Base-by-base conservation (phyloP, 1,140 invertebrate species). In the Meloidogyne floridensis region DNA sequence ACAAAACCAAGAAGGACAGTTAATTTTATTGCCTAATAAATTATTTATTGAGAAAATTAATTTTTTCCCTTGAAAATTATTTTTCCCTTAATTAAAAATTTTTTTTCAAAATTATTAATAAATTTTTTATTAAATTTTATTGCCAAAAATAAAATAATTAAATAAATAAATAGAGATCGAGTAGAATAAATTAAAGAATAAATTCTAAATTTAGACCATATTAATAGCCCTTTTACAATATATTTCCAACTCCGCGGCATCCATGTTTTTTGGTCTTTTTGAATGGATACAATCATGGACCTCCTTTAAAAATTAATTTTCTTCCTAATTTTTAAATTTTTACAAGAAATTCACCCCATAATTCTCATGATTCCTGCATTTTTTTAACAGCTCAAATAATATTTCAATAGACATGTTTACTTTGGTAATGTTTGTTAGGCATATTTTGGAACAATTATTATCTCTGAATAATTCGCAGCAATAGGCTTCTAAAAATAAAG, bases 1-100 rank as follows among this genome's bases (percentile, higher is more conserved):
- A 18, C 59, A 65, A 18, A 65, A 65, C 18, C 59, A 65, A 8
- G 59, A 65, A 15, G 59, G 59, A 65, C 59, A 65, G n/a, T 65
- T 65, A 65, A 65, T 65, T 65, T 65, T 65, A n/a, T n/a, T 65
- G 15, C 59, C 59, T 65, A 65, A 65, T 65, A 59, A 59, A 15
- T 13, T 6, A 65, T 65, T 65, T 65, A 18, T 65, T 65, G 59
- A 65, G 10, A 65, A 65, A 18, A 18, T 65, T 65, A 6, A 65
- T 18, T 65, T 65, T 65, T 65, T 65, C 59, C 47, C 47, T 4
- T 47, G 7, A 47, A 32, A 1, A 32, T 2, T 32, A 32, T 2
- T 32, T 32, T 32, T 32, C 32, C 56, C 56, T 59, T 59, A 59
- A 54, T 54, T 20, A 20, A 20, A 20, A 20, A 20, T 20, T 20